A percentile compares a stretch with the other conserved stretches of the same genome.
phyloP scores from a whole-genome alignment of 2,797 vertebrate genomes.

The Pristis pectinata region DNA sequence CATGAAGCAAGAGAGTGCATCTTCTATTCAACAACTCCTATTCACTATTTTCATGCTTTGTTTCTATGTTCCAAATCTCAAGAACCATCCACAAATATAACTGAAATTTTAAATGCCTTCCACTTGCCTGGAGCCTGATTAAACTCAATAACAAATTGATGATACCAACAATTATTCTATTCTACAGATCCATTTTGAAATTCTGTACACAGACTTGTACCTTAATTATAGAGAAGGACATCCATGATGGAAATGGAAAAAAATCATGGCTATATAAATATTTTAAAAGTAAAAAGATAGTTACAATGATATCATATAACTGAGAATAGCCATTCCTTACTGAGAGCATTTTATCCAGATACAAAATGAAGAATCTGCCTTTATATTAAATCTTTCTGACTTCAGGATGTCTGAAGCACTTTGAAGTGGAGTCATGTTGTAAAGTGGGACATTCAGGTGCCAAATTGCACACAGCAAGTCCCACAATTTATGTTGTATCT shows the following conservation, averaged over 20 bases:
- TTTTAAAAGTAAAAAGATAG: background rate
- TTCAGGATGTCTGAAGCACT: background rate
- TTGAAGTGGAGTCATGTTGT: background rate
- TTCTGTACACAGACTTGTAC: no score
- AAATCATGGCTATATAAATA: background rate
- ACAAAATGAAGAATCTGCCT: no score
- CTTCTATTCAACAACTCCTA: background rate
- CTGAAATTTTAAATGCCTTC: background rate
- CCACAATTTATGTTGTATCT: background rate
- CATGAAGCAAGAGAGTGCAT: background rate
- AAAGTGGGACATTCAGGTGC: background rate
- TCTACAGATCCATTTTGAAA: background rate
- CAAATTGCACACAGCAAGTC: background rate
- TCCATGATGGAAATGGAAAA: no score
- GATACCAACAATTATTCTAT: background rate
- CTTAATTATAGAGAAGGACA: background rate
- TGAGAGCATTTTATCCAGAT: background rate
- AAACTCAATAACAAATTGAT: background rate
- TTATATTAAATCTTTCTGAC: background rate
- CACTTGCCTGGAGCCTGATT: background rate
- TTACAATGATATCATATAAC: background rate
- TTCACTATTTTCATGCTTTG: background rate
- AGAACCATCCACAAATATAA: no score
- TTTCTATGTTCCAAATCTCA: background rate
- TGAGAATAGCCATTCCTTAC: background rate